A percentile compares a stretch with the other conserved stretches of the same genome.
Conservation (phyloP, 2,797 vertebrate species). For the Thamnophis elegans region DNA sequence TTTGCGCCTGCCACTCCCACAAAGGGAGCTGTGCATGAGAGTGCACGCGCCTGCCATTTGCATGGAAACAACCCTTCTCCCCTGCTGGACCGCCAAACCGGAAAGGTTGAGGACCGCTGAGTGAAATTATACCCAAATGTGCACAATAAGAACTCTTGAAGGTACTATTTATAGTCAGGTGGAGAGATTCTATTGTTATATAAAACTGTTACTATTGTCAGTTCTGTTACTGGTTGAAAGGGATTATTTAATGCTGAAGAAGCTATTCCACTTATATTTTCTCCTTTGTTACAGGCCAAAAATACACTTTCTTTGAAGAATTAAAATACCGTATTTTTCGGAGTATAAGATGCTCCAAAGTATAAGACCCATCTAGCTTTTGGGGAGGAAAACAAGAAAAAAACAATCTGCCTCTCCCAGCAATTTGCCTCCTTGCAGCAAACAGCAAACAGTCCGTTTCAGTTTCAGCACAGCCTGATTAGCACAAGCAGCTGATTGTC, state of each 20-base stretch:
- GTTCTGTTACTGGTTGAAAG: neutral
- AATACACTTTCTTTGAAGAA: neutral
- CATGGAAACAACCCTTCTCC: neutral
- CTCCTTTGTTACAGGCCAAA: neutral
- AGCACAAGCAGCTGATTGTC: too few relatives aligned
- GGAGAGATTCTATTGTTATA: neutral
- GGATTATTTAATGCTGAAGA: neutral
- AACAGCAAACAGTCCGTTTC: too few relatives aligned
- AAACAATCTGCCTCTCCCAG: too few relatives aligned
- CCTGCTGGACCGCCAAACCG: neutral
- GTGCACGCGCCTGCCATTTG: neutral
- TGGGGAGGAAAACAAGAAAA: too few relatives aligned
- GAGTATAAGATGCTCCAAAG: too few relatives aligned
- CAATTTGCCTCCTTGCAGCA: too few relatives aligned
- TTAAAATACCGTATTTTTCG: too few relatives aligned
- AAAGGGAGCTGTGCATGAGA: neutral
- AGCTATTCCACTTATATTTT: neutral
- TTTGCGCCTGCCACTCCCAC: neutral
- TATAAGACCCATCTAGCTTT: too few relatives aligned
- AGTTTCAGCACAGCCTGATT: too few relatives aligned
- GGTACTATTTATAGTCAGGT: neutral
- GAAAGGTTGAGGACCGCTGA: neutral
- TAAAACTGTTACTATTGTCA: neutral
- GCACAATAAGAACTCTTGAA: neutral
- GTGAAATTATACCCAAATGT: neutral